Evolutionary conservation across 2,113 vertebrate genomes (phyloP), one percentile per base, ranked within the genome.

Genomic region (Nibea coibor): DNA sequence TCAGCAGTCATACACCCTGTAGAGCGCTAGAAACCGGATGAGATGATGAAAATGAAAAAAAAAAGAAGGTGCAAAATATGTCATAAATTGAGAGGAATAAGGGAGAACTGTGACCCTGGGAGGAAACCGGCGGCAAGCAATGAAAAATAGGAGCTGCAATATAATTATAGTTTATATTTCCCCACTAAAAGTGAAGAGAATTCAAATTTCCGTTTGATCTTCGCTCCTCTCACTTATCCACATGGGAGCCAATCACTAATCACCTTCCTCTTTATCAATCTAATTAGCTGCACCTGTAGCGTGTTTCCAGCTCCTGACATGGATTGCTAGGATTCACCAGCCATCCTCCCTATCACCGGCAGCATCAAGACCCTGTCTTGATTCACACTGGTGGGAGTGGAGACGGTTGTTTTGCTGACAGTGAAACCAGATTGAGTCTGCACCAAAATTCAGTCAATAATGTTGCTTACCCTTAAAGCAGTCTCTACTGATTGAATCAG

Each of bases 401-500:
- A 20, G 42, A 50, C 63, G 53, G 20, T 64, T 64, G 56, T 76
- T 84, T 80, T 77, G 59, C 78, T 86, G 69, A 82, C 75, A 72
- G 59, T 64, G 15, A 75, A 81, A 75, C 11, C 50, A 62, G 31
- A 5, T 43, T 12, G 31, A 87, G 73, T 66, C 68, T 72, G 71
- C 57, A 77, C 61, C 72, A 75, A 78, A 76, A 72, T 50, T 20
- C 31, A 81, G 75, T 78, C 75, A 74, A 63, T 83, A 78, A 77
- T 67, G 24, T 76, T 74, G 70, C 68, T 71, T 31, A 69, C 17
- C 68, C 47, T 75, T 72, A 65, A 82, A 72, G 35, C 61, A 85
- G 24, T 72, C 39, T 72, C 56, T 14, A 14, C n/a, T 22, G 28
- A 84, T 64, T 80, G 63, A 82, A 65, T 84, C 76, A 42, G 56